Conservation (phyloP, 2,113 vertebrate genomes). For the Saccopteryx bilineata region DNA sequence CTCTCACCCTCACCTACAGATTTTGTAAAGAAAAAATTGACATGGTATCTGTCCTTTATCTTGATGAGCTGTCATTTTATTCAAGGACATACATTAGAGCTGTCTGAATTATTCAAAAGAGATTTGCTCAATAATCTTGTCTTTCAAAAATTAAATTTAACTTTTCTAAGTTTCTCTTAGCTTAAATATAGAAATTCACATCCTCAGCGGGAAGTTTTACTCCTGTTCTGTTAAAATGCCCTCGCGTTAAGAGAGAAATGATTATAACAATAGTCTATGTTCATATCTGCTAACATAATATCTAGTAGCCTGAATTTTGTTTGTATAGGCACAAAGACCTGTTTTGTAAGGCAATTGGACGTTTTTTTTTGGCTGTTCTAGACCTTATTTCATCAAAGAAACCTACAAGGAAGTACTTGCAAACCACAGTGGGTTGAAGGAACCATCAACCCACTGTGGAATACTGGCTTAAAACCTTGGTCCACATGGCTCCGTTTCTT, state of each 20-base stretch:
- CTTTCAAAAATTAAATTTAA: not conserved
- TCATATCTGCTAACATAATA: not conserved
- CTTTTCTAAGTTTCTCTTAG: constrained; percentile 5
- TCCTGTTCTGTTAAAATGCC: not conserved
- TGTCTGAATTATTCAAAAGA: not conserved
- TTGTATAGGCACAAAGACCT: not conserved
- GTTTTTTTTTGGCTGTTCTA: not conserved
- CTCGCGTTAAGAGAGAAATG: not conserved
- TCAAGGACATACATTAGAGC: not conserved
- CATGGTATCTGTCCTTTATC: not conserved
- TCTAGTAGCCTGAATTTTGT: not conserved
- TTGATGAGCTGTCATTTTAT: not conserved
- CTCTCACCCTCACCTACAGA: not conserved
- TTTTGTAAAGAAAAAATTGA: not conserved
- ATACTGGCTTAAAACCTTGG: not conserved
- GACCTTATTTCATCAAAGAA: not conserved
- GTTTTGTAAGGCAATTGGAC: not conserved
- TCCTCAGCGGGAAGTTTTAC: not conserved
- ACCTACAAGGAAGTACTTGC: not conserved
- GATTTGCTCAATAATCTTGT: not conserved
- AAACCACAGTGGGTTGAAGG: not conserved
- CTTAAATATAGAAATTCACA: constrained; percentile 2
- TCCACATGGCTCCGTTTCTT: not conserved
- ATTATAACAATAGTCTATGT: not conserved
- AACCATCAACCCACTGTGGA: not conserved